Base-by-base conservation (phyloP, 2,888 invertebrate genomes). In the Chorisops tibialis region DNA sequence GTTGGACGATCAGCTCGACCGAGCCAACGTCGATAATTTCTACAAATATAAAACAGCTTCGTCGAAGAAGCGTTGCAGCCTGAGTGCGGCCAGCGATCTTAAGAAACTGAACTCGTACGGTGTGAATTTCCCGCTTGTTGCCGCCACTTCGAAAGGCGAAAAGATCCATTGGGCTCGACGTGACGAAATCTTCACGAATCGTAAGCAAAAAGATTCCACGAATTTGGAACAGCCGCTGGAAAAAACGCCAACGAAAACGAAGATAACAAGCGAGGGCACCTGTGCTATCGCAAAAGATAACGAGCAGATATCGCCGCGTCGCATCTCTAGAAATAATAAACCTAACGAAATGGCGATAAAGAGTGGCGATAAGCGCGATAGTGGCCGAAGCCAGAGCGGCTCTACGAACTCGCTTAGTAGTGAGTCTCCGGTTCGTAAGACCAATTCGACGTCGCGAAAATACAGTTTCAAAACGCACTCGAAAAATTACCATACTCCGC, bases 401-500 rank as follows among this genome's bases (percentile, higher is more conserved):
- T 66, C 66, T 3, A 61, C 61, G 48, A 64, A 61, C 50, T 64
- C 63, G 11, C 62, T 64, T 61, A 62, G 64, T 65, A 56, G 58
- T 58, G 64, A 65, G 22, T 65, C 60, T 38, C 62, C 60, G 22
- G 60, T 48, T 18, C 58, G 64, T 67, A 50, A 65, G 61, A 60
- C 63, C 62, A 52, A 59, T 63, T 60, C 70, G 68, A 41, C 62
- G 43, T 65, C 71, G 16, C 72, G 77, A 63, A 77, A 75, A 70
- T 77, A 75, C 61, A 78, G 78, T 67, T 78, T 78, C 62, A 78
- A 77, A 66, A 78, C 78, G 24, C 76, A 77, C 67, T 69, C 73
- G 50, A 61, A 63, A 18, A 75, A 74, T 63, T 66, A 70, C 65
- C 68, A 75, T 66, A 68, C 70, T 35, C 69, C 73, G 11, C 74